These are phyloP conservation scores for Bimastos eiseni DNA, from an alignment of 2,888 invertebrate species.

Conservation along the genomic window DNA sequence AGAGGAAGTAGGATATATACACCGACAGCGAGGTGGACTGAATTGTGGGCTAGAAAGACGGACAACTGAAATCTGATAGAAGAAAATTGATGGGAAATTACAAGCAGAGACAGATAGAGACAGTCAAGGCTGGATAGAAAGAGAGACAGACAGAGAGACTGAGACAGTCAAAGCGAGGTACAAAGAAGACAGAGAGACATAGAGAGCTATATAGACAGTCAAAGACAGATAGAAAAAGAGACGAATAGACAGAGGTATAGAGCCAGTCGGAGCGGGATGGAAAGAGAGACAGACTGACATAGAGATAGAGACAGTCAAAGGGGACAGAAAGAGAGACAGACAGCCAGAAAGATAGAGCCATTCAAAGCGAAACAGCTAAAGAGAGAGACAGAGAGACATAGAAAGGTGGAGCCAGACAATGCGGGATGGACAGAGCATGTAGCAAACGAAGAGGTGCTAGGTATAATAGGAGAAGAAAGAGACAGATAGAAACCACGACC, in stretches of 20 bases:
- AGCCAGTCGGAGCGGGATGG: neutral
- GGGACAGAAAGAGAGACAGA: neutral
- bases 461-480: neutral
- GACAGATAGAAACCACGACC: neutral
- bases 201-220: neutral
- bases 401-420: neutral
- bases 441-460: neutral
- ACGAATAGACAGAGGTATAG: neutral
- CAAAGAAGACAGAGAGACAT: neutral
- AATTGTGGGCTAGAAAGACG: slow-evolving; percentile 8
- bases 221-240: neutral
- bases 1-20: neutral
- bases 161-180: neutral
- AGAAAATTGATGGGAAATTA: neutral
- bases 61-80: neutral
- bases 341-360: neutral
- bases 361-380: neutral
- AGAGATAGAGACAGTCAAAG: neutral
- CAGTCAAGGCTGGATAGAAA: neutral
- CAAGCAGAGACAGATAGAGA: neutral
- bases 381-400: slow-evolving; percentile 7
- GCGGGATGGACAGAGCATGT: neutral
- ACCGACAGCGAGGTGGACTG: neutral
- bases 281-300: neutral
- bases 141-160: neutral